Evolutionary conservation across 2,113 vertebrate species (phyloP).

Genomic region (Menura novaehollandiae): DNA sequence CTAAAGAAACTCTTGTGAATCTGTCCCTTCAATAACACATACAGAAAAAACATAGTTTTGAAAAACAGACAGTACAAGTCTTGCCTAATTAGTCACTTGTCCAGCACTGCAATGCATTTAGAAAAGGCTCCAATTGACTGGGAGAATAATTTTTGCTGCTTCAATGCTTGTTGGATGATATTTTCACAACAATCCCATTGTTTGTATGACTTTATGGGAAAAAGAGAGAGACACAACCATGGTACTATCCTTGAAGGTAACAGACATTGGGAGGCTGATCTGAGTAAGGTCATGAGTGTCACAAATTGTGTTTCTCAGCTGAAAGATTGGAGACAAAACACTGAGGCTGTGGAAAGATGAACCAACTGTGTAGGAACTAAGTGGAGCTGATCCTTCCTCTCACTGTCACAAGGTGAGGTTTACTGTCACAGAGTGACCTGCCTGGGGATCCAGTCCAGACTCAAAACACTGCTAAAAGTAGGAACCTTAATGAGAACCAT

Average conservation of each 20-base stretch:
- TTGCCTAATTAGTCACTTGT: slow-evolving; percentile 30
- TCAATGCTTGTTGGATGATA: neutral
- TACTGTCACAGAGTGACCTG: neutral
- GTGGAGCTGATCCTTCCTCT: neutral
- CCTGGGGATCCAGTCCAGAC: neutral
- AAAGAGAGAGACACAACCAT: neutral
- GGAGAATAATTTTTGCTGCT: neutral
- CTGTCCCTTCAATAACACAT: slow-evolving; percentile 24
- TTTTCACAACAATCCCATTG: neutral
- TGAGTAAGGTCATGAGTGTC: neutral
- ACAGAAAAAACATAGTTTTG: neutral
- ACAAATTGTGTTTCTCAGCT: neutral
- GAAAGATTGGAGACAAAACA: neutral
- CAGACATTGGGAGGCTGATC: neutral
- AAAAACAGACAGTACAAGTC: neutral
- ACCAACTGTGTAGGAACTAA: neutral
- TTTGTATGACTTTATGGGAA: neutral
- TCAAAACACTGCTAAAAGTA: neutral
- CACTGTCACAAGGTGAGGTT: neutral
- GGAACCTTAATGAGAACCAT: neutral
- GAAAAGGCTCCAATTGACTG: neutral
- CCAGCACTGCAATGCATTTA: neutral
- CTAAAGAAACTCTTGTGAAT: slow-evolving; percentile 44
- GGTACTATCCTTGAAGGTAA: neutral
- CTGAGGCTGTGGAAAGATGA: neutral